Conservation (phyloP, 2,888 invertebrate species). For the Agapetus fuscipes region DNA sequence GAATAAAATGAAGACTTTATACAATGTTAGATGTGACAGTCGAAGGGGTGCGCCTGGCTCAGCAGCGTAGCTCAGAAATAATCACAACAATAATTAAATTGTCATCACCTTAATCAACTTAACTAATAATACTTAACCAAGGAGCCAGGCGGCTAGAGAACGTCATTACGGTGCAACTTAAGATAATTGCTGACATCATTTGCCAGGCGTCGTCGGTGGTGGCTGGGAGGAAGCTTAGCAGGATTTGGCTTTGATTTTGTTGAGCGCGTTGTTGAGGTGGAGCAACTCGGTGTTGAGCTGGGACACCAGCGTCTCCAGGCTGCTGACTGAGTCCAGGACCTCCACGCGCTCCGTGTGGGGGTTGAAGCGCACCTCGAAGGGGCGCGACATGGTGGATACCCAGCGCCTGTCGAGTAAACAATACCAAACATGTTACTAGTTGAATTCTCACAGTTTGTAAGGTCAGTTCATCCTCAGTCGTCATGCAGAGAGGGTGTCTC, state of each 20-base stretch:
- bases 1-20: conserved; percentile 18
- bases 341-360: conserved; percentile 97
- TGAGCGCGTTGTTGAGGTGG: conserved; percentile 79
- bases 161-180: neutral
- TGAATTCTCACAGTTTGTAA: too few relatives aligned
- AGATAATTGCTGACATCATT: neutral
- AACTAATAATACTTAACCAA: too few relatives aligned
- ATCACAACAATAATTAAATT: neutral
- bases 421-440: too few relatives aligned
- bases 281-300: conserved; percentile 82
- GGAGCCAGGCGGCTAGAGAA: too few relatives aligned
- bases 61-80: neutral
- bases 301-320: conserved; percentile 71
- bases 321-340: conserved; percentile 85
- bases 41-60: conserved; percentile 9
- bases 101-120: neutral
- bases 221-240: conserved; percentile 32
- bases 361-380: conserved; percentile 95
- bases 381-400: conserved; percentile 89
- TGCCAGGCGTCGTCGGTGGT: neutral
- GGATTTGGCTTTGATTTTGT: conserved; percentile 68
- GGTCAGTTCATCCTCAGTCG: too few relatives aligned
- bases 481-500: too few relatives aligned
- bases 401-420: conserved; percentile 61
- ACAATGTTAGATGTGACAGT: conserved; percentile 19